Conservation (phyloP, 2,888 invertebrate species). For the Cataglyphis altisquamis region DNA sequence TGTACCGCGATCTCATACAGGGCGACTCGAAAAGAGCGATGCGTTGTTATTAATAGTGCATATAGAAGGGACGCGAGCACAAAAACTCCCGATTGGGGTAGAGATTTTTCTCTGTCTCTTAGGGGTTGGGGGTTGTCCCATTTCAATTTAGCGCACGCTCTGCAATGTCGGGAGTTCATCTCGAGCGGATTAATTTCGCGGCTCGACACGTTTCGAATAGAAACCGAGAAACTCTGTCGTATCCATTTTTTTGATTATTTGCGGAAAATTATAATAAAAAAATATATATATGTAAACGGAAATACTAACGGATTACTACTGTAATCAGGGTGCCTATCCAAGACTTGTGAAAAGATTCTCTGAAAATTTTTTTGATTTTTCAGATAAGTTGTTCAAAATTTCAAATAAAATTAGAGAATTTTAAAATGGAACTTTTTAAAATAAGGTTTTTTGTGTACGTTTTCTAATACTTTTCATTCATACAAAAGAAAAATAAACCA, state of each 20-base stretch:
- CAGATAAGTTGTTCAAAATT: too few relatives aligned
- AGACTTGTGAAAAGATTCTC: too few relatives aligned
- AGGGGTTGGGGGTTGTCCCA: not conserved
- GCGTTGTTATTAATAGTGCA: constrained; percentile 68
- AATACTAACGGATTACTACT: not conserved
- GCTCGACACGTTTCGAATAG: constrained; percentile 17
- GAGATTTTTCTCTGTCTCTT: constrained; percentile 25
- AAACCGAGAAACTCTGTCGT: not conserved
- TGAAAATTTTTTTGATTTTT: too few relatives aligned
- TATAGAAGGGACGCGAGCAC: constrained; percentile 54
- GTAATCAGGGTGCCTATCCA: too few relatives aligned
- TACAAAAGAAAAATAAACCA: too few relatives aligned
- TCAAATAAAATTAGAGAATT: too few relatives aligned
- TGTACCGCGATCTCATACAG: constrained; percentile 26
- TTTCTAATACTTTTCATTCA: too few relatives aligned
- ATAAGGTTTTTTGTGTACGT: too few relatives aligned
- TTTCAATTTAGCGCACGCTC: constrained; percentile 16
- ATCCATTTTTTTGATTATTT: not conserved
- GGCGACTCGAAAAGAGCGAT: constrained; percentile 55
- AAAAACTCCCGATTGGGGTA: constrained; percentile 44
- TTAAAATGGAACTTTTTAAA: too few relatives aligned
- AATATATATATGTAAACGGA: not conserved
- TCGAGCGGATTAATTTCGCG: constrained; percentile 43
- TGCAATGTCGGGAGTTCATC: constrained; percentile 33
- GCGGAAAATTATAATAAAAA: not conserved